Conservation (phyloP, 2,797 vertebrate genomes). For the Centroberyx gerrardi region DNA sequence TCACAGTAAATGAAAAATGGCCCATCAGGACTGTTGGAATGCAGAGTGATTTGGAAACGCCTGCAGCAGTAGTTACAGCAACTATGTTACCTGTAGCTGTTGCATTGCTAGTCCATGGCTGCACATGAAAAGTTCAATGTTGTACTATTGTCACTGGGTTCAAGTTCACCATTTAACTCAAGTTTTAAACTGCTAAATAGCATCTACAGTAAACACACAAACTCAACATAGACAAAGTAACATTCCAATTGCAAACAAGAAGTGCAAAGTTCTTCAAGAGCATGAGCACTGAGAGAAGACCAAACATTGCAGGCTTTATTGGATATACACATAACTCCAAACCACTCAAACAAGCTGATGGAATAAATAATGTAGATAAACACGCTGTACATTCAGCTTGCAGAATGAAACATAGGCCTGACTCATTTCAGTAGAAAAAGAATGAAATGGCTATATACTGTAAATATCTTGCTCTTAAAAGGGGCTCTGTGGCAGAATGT, state of each 20-base stretch:
- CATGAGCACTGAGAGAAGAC: slow-evolving; percentile 30
- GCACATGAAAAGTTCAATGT: slow-evolving; percentile 6
- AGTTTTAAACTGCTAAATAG: slow-evolving; percentile 31
- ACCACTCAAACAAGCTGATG: slow-evolving; percentile 52
- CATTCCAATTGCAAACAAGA: slow-evolving; percentile 52
- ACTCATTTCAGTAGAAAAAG: slow-evolving; percentile 32
- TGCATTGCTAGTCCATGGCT: slow-evolving; percentile 31
- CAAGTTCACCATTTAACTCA: slow-evolving; percentile 40
- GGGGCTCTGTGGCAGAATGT: slow-evolving; percentile 11
- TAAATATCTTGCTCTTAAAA: slow-evolving; percentile 47
- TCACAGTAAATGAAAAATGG: slow-evolving; percentile 75
- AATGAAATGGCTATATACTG: slow-evolving; percentile 34
- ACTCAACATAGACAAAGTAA: slow-evolving; percentile 49
- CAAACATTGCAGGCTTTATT: slow-evolving; percentile 63
- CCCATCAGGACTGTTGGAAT: slow-evolving; percentile 66
- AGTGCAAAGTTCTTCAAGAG: slow-evolving; percentile 44
- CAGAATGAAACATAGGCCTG: slow-evolving; percentile 19
- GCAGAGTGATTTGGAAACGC: slow-evolving; percentile 62
- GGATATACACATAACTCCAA: slow-evolving; percentile 61
- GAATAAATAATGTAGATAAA: slow-evolving; percentile 67
- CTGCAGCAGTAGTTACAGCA: slow-evolving; percentile 50
- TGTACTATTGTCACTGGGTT: slow-evolving; percentile 15
- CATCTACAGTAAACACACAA: slow-evolving; percentile 32
- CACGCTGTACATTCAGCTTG: not conserved
- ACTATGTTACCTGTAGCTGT: slow-evolving; percentile 43